Conservation (phyloP, 2,113 vertebrate genomes). For the Macrotus californicus region DNA sequence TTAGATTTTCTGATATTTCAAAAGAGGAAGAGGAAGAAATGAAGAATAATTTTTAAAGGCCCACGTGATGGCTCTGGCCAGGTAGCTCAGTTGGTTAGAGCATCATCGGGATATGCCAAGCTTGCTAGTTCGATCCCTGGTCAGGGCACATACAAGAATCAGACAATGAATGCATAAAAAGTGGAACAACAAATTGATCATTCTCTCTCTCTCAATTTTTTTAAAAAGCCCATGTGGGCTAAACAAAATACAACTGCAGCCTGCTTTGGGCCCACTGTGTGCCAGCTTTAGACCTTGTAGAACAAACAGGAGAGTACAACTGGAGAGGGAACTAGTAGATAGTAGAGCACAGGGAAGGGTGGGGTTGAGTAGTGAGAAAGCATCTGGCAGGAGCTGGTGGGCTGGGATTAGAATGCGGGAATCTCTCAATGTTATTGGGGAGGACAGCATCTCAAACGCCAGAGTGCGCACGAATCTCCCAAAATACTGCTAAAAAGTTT, state of each 20-base stretch:
- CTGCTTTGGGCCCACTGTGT: neutral
- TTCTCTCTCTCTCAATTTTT: too few species aligned
- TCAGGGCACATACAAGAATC: too few species aligned
- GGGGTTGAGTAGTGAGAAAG: neutral
- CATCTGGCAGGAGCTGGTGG: neutral
- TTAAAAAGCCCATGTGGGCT: neutral
- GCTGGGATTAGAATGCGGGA: neutral
- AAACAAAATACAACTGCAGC: constrained; percentile 12
- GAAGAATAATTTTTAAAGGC: neutral
- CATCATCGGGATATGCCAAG: too few species aligned
- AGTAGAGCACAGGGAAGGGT: neutral
- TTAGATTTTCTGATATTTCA: neutral
- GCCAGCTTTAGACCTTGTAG: neutral
- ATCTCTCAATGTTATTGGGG: neutral
- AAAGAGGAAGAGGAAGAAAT: neutral
- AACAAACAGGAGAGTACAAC: neutral
- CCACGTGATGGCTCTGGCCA: too few species aligned
- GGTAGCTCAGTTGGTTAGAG: too few species aligned
- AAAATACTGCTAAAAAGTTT: constrained; percentile 35
- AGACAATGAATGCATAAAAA: too few species aligned
- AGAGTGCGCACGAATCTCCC: neutral
- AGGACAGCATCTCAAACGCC: constrained; percentile 13
- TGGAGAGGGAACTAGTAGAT: neutral
- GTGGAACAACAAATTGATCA: too few species aligned
- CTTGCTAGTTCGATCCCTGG: too few species aligned